phyloP scores from a whole-genome alignment of 1,140 invertebrate genomes.

The Lepeophtheirus salmonis region DNA sequence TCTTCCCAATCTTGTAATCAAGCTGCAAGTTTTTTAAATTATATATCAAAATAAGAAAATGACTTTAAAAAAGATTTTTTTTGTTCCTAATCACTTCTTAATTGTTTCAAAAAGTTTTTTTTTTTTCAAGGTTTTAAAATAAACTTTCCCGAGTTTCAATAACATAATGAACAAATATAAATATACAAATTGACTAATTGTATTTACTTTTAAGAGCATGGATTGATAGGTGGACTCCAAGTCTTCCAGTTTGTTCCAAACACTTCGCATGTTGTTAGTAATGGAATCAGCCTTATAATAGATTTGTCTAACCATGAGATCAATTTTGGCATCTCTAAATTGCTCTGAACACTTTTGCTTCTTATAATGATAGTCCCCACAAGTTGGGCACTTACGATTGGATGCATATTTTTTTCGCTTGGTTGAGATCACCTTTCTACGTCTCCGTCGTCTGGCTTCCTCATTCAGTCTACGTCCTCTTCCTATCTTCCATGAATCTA shows the following conservation, averaged over 20 bases:
- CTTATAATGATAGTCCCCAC: background rate
- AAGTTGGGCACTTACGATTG: background rate
- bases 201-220: background rate
- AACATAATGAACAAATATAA: background rate
- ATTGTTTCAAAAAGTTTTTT: too few relatives aligned
- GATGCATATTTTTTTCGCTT: constrained; percentile 4
- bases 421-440: background rate
- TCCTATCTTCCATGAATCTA: background rate
- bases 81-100: too few relatives aligned
- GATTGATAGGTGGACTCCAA: background rate
- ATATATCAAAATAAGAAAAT: too few relatives aligned
- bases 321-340: background rate
- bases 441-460: constrained; percentile 3
- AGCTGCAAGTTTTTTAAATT: too few relatives aligned
- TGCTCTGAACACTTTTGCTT: background rate
- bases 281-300: constrained; percentile 4
- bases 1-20: too few relatives aligned
- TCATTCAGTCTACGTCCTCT: background rate
- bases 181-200: background rate
- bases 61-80: too few relatives aligned
- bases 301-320: constrained; percentile 6
- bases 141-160: too few relatives aligned
- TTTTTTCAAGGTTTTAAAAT: too few relatives aligned
- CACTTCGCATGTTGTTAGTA: background rate
- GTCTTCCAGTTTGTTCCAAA: constrained; percentile 2